phyloP scores from a whole-genome alignment of 2,888 invertebrate genomes.

The Zele albiditarsus region DNA sequence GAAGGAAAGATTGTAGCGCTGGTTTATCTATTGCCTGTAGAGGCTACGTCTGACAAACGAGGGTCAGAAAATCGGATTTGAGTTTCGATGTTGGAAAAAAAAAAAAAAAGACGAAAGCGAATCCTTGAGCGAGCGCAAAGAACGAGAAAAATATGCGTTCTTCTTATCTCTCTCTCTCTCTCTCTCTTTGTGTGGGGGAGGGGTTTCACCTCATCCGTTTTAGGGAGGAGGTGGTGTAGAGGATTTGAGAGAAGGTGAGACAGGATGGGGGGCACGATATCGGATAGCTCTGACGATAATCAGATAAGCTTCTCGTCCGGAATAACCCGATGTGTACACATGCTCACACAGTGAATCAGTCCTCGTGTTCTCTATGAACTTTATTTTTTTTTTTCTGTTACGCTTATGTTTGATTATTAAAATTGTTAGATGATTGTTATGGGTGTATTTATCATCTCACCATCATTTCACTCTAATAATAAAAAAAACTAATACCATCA shows the following conservation, averaged over 20 bases:
- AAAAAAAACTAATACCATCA: too few species aligned
- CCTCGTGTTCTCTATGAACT: background rate
- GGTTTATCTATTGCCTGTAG: constrained; percentile 29
- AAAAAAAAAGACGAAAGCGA: constrained; percentile 3
- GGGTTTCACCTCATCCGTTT: background rate
- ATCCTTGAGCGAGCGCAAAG: constrained; percentile 6
- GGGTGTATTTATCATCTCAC: background rate
- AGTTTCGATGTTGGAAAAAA: background rate
- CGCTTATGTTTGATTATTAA: background rate
- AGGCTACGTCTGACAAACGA: constrained; percentile 38
- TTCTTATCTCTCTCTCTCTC: constrained; percentile 37
- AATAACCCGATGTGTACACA: constrained; percentile 7
- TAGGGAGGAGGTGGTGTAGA: background rate
- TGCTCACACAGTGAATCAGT: background rate
- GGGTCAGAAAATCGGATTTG: constrained; percentile 34
- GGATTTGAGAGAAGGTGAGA: background rate
- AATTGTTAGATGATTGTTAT: background rate
- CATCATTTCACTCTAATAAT: too few species aligned
- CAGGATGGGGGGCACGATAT: constrained; percentile 31
- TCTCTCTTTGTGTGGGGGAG: too few species aligned
- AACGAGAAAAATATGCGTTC: background rate
- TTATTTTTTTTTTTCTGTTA: background rate
- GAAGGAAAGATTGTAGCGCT: background rate
- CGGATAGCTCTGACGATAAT: constrained; percentile 45
- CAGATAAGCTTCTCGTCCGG: constrained; percentile 44